Base-by-base conservation (phyloP, 2,113 vertebrate species). In the Vidua macroura region DNA sequence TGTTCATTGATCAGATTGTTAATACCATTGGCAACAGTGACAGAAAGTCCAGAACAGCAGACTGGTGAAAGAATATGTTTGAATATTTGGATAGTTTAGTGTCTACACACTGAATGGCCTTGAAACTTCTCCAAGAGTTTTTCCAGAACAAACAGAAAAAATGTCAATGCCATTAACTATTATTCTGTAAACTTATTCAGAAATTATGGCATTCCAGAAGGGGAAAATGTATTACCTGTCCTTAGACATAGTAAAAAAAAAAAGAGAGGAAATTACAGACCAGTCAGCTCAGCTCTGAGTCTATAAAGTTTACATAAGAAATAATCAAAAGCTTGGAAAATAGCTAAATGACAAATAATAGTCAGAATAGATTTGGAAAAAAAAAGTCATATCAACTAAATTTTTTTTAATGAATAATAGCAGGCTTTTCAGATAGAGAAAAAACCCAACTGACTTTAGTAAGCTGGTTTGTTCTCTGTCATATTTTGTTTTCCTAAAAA, bases 261-360 rank as follows among this genome's bases (percentile, higher is more conserved):
- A 76, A n/a, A 51, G 59, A 74, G 52, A 84, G 52, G n/a, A 88
- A 94, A 95, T 95, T 96, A 64, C 24, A 93, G 84, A 88, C 58
- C 67, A 85, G 62, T 85, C 85, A 93, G 9, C 27, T 87, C 67
- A 85, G 53, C 41, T 79, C 90, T 82, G 51, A 73, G 41, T 64
- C 58, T 83, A 25, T 49, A 91, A 82, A 49, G 24, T 22, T 53
- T 17, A 2, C 28, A 78, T 70, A 85, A 82, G 49, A 94, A 93
- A 85, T 60, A 87, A 93, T 53, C 14, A 80, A 75, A 92, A 79
- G 3, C 82, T 90, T 73, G 63, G 44, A 75, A 90, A 87, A 91
- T 39, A 82, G 63, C 41, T 90, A 91, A 87, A 63, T 91, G 69
- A 83, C 78, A 90, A 93, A 84, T 72, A 89, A 72, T 31, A 84